A percentile compares a stretch with the other conserved stretches of the same genome.
These are phyloP conservation scores for Drosophila orosa DNA, from an alignment of 1,140 invertebrate genomes.

Conservation along the genomic window DNA sequence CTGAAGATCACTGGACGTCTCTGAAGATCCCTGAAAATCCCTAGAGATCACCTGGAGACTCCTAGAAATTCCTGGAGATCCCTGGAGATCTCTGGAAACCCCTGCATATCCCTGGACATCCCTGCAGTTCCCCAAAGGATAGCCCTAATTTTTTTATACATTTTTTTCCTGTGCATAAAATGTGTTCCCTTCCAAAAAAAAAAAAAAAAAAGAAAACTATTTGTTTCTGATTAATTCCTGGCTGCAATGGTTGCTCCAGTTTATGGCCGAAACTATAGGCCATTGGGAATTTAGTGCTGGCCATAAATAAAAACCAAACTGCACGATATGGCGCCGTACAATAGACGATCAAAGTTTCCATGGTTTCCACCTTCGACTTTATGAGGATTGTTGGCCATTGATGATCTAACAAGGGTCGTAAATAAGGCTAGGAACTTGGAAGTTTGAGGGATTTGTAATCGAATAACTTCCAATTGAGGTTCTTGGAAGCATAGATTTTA, in stretches of 20 bases:
- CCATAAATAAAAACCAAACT: conserved; percentile 15
- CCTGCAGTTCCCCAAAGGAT: not conserved
- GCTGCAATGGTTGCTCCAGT: conserved; percentile 3
- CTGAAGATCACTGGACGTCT: not conserved
- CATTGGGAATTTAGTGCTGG: conserved; percentile 13
- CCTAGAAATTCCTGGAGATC: too few relatives aligned
- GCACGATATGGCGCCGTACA: conserved; percentile 2
- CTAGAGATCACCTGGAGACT: not conserved
- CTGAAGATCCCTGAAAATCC: not conserved
- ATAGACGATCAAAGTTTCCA: conserved; percentile 10
- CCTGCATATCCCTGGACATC: too few relatives aligned
- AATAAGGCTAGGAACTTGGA: not conserved
- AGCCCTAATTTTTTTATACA: conserved; percentile 43
- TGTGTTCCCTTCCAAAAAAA: not conserved
- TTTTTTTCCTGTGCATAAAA: conserved; percentile 63
- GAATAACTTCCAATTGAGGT: not conserved
- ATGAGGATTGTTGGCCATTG: conserved; percentile 4
- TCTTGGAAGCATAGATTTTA: not conserved
- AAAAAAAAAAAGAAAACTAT: not conserved
- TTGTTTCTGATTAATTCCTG: conserved; percentile 1
- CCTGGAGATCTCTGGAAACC: not conserved
- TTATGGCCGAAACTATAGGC: conserved; percentile 7
- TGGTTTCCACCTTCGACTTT: conserved; percentile 2
- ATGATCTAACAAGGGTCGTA: conserved; percentile 10
- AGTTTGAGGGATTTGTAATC: not conserved